A percentile compares a stretch with the other conserved stretches of the same genome.
Conservation (phyloP, 1,140 invertebrate species). For the Mamestra configurata region DNA sequence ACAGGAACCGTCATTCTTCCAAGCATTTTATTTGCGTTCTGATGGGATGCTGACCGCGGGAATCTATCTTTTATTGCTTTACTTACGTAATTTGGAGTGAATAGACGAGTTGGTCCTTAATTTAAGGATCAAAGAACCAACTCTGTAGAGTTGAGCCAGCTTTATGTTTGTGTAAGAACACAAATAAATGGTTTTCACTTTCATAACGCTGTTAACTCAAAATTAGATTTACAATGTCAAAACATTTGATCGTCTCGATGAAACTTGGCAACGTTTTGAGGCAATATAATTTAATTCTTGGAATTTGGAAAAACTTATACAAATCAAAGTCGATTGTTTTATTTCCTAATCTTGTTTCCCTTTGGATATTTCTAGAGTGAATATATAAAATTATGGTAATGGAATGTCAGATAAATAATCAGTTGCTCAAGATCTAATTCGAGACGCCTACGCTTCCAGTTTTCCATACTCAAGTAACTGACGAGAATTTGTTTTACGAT, state of each 20-base stretch:
- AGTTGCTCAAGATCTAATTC: background rate
- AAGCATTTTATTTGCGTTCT: too few species aligned
- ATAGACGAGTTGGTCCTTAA: too few species aligned
- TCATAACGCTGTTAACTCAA: slow-evolving; percentile 5
- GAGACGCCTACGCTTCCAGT: background rate
- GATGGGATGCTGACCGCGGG: too few species aligned
- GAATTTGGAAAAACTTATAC: slow-evolving; percentile 19
- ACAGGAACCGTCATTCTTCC: too few species aligned
- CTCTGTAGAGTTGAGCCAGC: too few species aligned
- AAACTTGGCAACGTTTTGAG: slow-evolving; percentile 16
- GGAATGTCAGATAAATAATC: slow-evolving; percentile 10
- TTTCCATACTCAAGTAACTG: background rate
- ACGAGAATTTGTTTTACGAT: too few species aligned
- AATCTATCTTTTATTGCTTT: too few species aligned
- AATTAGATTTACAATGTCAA: background rate
- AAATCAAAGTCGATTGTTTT: slow-evolving; percentile 21
- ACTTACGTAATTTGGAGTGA: too few species aligned
- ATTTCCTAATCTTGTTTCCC: slow-evolving; percentile 4
- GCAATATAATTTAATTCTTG: slow-evolving; percentile 8
- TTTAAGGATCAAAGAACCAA: too few species aligned
- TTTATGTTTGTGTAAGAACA: background rate
- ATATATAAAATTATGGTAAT: slow-evolving; percentile 1
- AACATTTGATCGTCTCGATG: background rate
- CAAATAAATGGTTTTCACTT: background rate
- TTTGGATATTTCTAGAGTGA: background rate